Evolutionary conservation across 1,140 invertebrate genomes (phyloP).

Genomic region (Thereuonema tuberculata): DNA sequence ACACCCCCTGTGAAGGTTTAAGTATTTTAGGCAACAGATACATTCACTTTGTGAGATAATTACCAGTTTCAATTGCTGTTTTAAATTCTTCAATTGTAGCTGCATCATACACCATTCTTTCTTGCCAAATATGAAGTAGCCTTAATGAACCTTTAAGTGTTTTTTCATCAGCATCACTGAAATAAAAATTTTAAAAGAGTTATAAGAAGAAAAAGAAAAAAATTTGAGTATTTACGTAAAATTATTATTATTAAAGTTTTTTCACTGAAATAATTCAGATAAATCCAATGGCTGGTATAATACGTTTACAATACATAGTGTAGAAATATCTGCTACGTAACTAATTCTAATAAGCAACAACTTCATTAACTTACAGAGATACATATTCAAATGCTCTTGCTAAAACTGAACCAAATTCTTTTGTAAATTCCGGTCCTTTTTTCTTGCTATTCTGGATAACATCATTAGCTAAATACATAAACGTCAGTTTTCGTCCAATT

Average conservation of each 20-base stretch:
- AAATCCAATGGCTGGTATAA: too few species aligned
- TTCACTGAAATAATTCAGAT: too few species aligned
- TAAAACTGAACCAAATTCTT: slow-evolving; percentile 61
- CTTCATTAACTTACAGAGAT: slow-evolving; percentile 1
- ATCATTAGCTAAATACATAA: slow-evolving; percentile 97
- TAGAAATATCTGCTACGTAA: too few species aligned
- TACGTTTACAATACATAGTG: too few species aligned
- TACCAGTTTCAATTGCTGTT: slow-evolving; percentile 36
- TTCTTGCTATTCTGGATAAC: slow-evolving; percentile 97
- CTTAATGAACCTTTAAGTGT: slow-evolving; percentile 51
- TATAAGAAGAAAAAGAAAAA: neutral
- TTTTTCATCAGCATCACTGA: slow-evolving; percentile 33
- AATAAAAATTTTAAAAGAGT: neutral
- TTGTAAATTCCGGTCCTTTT: slow-evolving; percentile 90
- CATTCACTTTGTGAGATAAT: too few species aligned
- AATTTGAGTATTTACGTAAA: neutral
- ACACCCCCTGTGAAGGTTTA: too few species aligned
- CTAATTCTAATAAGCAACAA: too few species aligned
- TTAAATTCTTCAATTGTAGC: slow-evolving; percentile 59
- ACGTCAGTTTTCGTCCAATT: slow-evolving; percentile 72
- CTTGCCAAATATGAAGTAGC: slow-evolving; percentile 80
- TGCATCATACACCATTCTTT: slow-evolving; percentile 74
- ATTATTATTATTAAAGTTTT: too few species aligned
- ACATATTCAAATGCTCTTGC: slow-evolving; percentile 69
- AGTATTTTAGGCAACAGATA: too few species aligned